Evolutionary conservation across 2,113 vertebrate genomes (phyloP).

Genomic region (Leuciscus idus): DNA sequence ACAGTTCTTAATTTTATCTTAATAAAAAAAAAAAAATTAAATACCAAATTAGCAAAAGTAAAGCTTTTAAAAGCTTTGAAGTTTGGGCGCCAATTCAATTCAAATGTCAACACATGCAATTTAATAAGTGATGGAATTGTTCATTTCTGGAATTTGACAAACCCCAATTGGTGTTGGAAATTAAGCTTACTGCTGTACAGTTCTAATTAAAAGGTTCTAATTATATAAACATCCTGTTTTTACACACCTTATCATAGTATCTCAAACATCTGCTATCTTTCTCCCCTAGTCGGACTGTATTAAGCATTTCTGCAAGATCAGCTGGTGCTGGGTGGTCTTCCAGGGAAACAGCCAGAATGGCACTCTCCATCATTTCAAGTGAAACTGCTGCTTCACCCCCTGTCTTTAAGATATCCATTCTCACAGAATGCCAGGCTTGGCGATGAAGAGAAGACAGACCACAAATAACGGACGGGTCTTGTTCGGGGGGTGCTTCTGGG

Average conservation of each 20-base stretch:
- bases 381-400: slow-evolving; percentile 67
- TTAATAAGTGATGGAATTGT: not conserved
- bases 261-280: slow-evolving; percentile 64
- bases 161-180: not conserved
- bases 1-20: too few species aligned
- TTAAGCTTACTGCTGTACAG: not conserved
- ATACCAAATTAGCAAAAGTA: too few species aligned
- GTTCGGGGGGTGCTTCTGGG: slow-evolving; percentile 55
- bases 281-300: slow-evolving; percentile 72
- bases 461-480: slow-evolving; percentile 68
- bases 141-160: not conserved
- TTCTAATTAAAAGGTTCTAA: not conserved
- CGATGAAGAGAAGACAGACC: slow-evolving; percentile 72
- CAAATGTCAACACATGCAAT: not conserved
- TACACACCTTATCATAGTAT: slow-evolving; percentile 80
- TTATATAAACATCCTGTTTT: not conserved
- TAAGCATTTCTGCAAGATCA: slow-evolving; percentile 71
- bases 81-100: not conserved
- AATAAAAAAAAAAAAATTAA: too few species aligned
- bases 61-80: not conserved
- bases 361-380: slow-evolving; percentile 76
- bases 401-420: slow-evolving; percentile 67
- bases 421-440: slow-evolving; percentile 68
- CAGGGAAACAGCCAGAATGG: slow-evolving; percentile 72
- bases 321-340: slow-evolving; percentile 70